Evolutionary conservation across 92 coral and sea anemone genomes (phyloP).

Genomic region (Desmophyllum pertusum): DNA sequence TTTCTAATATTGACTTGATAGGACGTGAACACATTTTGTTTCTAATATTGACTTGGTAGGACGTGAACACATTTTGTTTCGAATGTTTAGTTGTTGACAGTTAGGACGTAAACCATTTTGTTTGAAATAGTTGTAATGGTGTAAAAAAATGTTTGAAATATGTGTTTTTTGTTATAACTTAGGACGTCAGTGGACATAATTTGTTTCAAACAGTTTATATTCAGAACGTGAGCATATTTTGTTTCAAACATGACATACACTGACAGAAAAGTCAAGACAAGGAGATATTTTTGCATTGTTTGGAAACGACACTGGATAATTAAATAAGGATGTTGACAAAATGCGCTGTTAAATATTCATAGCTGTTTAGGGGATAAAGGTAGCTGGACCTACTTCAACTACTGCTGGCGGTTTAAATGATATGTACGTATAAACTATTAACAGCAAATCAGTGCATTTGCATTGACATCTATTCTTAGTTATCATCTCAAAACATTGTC

Average conservation of each 20-base stretch:
- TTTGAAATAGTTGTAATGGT: neutral
- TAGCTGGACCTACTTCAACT: neutral
- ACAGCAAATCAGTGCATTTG: neutral
- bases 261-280: neutral
- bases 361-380: neutral
- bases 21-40: neutral
- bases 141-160: neutral
- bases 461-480: neutral
- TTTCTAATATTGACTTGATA: too few relatives aligned
- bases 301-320: neutral
- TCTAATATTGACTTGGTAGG: neutral
- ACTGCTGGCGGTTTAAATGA: conserved; percentile 23
- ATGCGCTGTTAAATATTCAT: neutral
- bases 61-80: neutral
- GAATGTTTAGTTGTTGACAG: neutral
- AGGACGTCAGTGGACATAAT: neutral
- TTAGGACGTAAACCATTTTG: conserved; percentile 2
- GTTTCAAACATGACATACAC: neutral
- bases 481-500: neutral
- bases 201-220: neutral
- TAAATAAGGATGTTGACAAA: neutral
- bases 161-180: neutral
- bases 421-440: too few relatives aligned
- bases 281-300: neutral
- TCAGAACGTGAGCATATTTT: neutral